phyloP scores from a whole-genome alignment of 2,113 vertebrate genomes.

The Microcebus tavaratra region DNA sequence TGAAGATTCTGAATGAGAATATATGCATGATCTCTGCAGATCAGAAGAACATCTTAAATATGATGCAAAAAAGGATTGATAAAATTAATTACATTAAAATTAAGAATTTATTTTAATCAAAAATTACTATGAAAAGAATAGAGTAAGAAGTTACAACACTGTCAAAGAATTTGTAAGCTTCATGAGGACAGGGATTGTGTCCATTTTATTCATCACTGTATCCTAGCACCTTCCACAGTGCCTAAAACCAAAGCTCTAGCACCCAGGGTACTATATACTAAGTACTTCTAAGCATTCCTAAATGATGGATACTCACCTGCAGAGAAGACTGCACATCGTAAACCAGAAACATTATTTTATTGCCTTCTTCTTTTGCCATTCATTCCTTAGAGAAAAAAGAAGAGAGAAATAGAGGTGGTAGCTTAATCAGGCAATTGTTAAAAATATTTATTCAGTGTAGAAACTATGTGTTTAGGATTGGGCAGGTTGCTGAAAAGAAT shows the following conservation, averaged over 20 bases:
- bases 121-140: background rate
- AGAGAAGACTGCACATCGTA: background rate
- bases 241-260: background rate
- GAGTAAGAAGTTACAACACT: background rate
- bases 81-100: background rate
- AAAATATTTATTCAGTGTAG: background rate
- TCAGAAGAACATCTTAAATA: background rate
- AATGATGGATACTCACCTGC: background rate
- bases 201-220: background rate
- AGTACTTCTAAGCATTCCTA: background rate
- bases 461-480: background rate
- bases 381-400: background rate
- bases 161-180: background rate
- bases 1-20: background rate
- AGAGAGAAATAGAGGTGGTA: background rate
- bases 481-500: slow-evolving; percentile 11
- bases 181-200: background rate
- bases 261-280: background rate
- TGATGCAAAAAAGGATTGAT: background rate
- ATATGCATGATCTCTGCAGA: background rate
- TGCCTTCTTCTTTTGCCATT: background rate
- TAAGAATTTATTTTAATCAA: background rate
- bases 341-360: background rate
- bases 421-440: background rate
- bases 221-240: background rate